These are phyloP conservation scores for Gymnocypris eckloni DNA, from an alignment of 2,797 vertebrate species.

Conservation along the genomic window DNA sequence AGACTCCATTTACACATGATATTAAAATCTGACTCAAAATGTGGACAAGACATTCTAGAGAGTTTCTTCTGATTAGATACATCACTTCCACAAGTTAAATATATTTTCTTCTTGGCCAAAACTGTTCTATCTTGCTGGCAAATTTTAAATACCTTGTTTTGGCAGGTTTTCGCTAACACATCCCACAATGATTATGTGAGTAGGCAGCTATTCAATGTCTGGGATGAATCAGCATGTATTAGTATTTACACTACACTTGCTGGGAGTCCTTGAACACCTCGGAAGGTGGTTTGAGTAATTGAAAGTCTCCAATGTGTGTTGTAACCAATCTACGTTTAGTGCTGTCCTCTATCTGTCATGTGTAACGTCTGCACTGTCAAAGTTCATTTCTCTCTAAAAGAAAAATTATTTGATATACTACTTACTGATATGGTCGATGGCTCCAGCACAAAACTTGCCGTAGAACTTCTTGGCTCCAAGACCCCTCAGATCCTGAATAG, in stretches of 20 bases:
- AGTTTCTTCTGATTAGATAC: neutral
- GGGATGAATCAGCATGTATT: neutral
- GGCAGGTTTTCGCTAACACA: slow-evolving; percentile 10
- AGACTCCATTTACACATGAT: neutral
- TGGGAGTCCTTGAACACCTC: slow-evolving; percentile 5
- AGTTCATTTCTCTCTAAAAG: neutral
- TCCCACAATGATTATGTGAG: neutral
- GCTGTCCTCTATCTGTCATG: neutral
- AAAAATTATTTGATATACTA: slow-evolving; percentile 27
- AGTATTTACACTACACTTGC: neutral
- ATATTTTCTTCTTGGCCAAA: neutral
- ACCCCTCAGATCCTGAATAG: slow-evolving; percentile 94
- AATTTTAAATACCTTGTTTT: slow-evolving; percentile 13
- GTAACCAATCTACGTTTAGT: neutral
- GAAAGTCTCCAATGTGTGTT: neutral
- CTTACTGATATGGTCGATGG: slow-evolving; percentile 99
- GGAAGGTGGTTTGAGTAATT: neutral
- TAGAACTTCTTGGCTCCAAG: slow-evolving; percentile 99
- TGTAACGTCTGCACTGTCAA: neutral
- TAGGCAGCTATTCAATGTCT: neutral
- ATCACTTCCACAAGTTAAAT: neutral
- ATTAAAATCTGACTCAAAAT: neutral
- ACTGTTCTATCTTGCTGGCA: neutral
- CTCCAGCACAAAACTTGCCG: slow-evolving; percentile 97
- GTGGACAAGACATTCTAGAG: neutral